Evolutionary conservation across 2,888 invertebrate species (phyloP).

Genomic region (Melolontha melolontha): DNA sequence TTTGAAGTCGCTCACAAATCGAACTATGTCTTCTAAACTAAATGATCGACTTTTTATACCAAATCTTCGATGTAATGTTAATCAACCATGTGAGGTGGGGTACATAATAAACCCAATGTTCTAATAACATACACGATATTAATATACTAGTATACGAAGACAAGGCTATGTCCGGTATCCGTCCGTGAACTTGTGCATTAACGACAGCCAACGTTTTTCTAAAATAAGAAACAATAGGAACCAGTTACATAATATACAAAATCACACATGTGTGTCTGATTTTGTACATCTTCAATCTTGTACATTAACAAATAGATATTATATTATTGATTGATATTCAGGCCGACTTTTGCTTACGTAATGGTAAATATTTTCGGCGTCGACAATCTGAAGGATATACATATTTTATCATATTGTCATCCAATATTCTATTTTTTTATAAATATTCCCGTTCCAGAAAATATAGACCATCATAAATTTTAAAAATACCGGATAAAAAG

Average conservation of each 20-base stretch:
- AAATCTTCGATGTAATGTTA: constrained; percentile 20
- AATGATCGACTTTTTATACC: constrained; percentile 37
- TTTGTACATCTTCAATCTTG: constrained; percentile 15
- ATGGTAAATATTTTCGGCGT: constrained; percentile 20
- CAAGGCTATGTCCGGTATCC: constrained; percentile 41
- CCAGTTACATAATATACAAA: too few species aligned
- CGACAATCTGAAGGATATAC: constrained; percentile 23
- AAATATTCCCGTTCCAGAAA: constrained; percentile 4
- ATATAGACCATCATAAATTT: neutral
- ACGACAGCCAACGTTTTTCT: constrained; percentile 25
- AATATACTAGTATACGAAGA: constrained; percentile 24
- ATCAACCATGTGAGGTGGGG: constrained; percentile 28
- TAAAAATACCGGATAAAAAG: constrained; percentile 2
- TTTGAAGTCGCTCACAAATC: constrained; percentile 39
- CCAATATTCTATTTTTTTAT: neutral
- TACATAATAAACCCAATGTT: constrained; percentile 17
- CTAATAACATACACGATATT: constrained; percentile 13
- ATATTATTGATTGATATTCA: constrained; percentile 24
- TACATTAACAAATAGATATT: constrained; percentile 6
- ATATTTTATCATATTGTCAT: constrained; percentile 16
- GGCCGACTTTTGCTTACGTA: constrained; percentile 8
- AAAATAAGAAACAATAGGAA: constrained; percentile 13
- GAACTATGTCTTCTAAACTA: constrained; percentile 46
- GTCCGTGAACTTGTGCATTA: constrained; percentile 35
- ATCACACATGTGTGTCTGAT: too few species aligned